Conservation (phyloP, 2,888 invertebrate species). For the Lithodes maja region DNA sequence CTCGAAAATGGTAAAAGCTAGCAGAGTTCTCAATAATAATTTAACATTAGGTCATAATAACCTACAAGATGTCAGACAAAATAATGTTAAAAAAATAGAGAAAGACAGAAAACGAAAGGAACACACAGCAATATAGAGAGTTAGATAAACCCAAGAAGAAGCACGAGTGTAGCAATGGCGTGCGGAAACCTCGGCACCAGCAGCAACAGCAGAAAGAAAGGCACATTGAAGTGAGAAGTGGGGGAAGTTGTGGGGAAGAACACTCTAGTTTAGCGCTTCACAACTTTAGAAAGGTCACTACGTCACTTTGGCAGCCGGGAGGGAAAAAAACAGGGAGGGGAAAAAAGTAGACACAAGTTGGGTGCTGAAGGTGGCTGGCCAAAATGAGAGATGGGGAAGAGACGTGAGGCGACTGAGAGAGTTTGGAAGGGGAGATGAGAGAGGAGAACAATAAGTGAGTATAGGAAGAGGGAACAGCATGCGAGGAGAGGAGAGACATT, state of each 20-base stretch:
- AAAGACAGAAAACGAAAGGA: conserved; percentile 16
- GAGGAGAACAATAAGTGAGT: neutral
- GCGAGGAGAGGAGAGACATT: neutral
- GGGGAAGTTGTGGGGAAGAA: neutral
- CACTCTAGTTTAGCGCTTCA: neutral
- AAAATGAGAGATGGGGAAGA: neutral
- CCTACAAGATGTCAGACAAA: too few species aligned
- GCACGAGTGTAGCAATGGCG: too few species aligned
- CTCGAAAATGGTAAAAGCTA: too few species aligned
- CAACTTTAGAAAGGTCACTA: neutral
- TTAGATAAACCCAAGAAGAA: neutral
- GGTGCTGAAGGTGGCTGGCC: neutral
- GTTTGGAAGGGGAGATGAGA: conserved; percentile 7
- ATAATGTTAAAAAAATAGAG: neutral
- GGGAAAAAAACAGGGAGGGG: conserved; percentile 9
- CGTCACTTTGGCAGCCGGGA: neutral
- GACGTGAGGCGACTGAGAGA: neutral
- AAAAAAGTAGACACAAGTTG: neutral
- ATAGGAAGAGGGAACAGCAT: neutral
- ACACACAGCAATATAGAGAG: neutral
- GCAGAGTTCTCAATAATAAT: too few species aligned
- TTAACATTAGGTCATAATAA: too few species aligned
- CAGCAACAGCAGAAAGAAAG: neutral
- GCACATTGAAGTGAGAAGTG: neutral
- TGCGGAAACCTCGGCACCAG: too few species aligned